Evolutionary conservation across 64 coral and sea anemone species (phyloP), one percentile per base, ranked within the genome.

Genomic region (Anthopleura sola): DNA sequence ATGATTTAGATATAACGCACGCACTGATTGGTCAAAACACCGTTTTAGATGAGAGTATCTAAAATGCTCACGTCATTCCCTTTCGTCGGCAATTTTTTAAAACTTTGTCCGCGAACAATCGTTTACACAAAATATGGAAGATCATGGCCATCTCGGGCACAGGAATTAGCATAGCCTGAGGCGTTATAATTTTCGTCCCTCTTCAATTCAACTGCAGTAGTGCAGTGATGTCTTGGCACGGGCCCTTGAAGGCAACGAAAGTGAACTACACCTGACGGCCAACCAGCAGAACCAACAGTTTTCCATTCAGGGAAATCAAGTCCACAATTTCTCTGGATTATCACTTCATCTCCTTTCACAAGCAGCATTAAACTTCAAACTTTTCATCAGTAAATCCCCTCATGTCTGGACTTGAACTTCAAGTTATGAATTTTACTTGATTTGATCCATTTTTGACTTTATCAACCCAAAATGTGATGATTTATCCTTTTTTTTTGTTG

Each of bases 61-160:
- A n/a, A n/a, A n/a, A n/a, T 58, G 55, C 55, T 58, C 55, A 58
- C 55, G 19, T 58, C 55, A 58, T 58, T 58, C 20, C 55, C 20
- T 20, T 58, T 58, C 55, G 19, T 18, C 55, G 10, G 55, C 19
- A 18, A 58, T 58, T 58, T 58, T 58, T 58, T 58, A n/a, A n/a
- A n/a, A n/a, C n/a, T n/a, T n/a, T 58, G 9, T 58, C 55, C 55
- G 2, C 20, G 9, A 9, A 9, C 9, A 58, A 58, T 58, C 55
- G 19, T 58, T 58, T 58, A 58, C 55, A 58, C 10, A 58, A 58
- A 83, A 56, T 3, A 83, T 55, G 56, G 18, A 56, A 85, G 14
- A 85, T 38, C 14, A 85, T 85, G 83, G 58, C 37, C 15, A 68
- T 85, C 57, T 68, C 32, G 54, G 83, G 83, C 21, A 49, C 39